Evolutionary conservation across 2,113 vertebrate species (phyloP), one percentile per base, ranked within the genome.

Genomic region (Cyprinus carpio): DNA sequence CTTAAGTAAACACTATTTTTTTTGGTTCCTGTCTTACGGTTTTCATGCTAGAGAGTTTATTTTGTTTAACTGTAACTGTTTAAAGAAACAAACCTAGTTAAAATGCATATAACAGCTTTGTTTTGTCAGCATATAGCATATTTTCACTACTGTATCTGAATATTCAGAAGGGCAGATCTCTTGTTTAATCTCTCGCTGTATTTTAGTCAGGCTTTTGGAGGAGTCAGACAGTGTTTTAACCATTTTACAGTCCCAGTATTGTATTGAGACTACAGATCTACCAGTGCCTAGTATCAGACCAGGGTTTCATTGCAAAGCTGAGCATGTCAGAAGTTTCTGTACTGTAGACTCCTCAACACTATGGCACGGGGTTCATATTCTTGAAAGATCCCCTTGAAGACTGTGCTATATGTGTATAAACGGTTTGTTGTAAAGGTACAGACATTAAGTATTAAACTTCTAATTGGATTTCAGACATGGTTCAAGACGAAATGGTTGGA

Each of bases 241-340:
- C 60, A 54, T 71, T 60, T 85, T 85, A 51, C 82, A 65, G 10
- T 54, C 58, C 18, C 77, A 83, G 87, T 79, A 80, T 88, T 78
- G 79, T 72, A 69, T 27, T 43, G 75, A 75, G 77, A 62, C 29
- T 54, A 71, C 56, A 82, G 54, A 74, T 84, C 25, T 31, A 15
- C 31, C 16, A 13, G 76, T 83, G 31, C 51, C 34, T 71, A 65
- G 81, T n/a, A 7, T 81, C 29, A 46, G n/a, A 37, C 10, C 51
- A 67, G 85, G 2, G 37, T 8, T 72, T 37, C 60, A 7, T 56
- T n/a, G 12, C 40, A 7, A 40, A 40, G 40, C 29, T 43, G 54
- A 46, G 29, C 67, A 43, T 46, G 40, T 62, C 34, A 15, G 51
- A 15, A 46, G 60, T 20, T 11, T 65, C 37, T 86, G 54, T 51